Evolutionary conservation across 2,113 vertebrate genomes (phyloP).

Genomic region (Platysteira castanea): DNA sequence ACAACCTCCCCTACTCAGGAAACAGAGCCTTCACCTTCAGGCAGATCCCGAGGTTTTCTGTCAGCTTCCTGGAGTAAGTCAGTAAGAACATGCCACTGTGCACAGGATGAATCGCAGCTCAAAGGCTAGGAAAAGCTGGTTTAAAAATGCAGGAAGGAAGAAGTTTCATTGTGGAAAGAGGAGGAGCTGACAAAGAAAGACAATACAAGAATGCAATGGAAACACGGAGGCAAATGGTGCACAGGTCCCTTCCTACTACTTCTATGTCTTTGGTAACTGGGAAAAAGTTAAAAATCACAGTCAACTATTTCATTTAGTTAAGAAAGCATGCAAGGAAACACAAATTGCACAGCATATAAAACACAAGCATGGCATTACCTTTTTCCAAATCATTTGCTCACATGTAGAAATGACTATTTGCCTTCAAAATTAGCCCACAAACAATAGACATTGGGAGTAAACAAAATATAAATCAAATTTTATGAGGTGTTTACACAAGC

Average conservation of each 20-base stretch:
- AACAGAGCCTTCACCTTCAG: background rate
- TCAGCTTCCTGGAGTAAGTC: background rate
- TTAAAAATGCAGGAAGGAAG: constrained; percentile 52
- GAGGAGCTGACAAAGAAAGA: constrained; percentile 1
- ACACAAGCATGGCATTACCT: background rate
- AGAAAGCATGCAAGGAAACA: background rate
- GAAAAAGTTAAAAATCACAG: background rate
- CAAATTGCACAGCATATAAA: background rate
- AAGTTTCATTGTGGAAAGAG: background rate
- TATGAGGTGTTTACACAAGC: background rate
- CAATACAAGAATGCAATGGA: background rate
- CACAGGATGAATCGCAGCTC: background rate
- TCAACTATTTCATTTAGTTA: background rate
- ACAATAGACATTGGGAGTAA: background rate
- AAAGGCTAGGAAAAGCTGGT: background rate
- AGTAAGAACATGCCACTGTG: background rate
- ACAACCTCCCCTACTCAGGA: background rate
- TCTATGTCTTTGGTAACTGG: background rate
- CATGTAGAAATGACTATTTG: background rate
- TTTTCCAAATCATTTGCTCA: background rate
- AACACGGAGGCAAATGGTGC: background rate
- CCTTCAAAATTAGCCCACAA: background rate
- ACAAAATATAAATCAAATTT: background rate
- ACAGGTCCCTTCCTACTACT: background rate
- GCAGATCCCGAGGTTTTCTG: background rate